A percentile compares a stretch with the other conserved stretches of the same genome.
Evolutionary conservation across 2,113 vertebrate species (phyloP).

Genomic region (Pachycephala philippinensis): DNA sequence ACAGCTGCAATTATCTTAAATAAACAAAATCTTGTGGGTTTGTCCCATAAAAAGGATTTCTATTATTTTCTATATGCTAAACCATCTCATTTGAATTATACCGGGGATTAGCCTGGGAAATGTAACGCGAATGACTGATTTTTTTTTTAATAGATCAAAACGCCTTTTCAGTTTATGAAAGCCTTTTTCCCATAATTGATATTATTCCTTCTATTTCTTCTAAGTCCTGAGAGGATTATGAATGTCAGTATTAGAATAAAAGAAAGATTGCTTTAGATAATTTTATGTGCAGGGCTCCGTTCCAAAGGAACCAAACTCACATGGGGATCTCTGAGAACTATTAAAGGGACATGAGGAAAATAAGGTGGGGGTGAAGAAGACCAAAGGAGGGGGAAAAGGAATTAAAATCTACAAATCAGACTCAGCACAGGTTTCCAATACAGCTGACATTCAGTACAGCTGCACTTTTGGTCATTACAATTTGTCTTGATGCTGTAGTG

Average conservation of each 20-base stretch:
- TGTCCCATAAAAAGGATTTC: slow-evolving; percentile 17
- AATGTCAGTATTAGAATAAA: slow-evolving; percentile 55
- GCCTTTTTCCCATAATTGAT: slow-evolving; percentile 61
- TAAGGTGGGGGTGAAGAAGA: slow-evolving; percentile 3
- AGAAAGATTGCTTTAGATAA: slow-evolving; percentile 52
- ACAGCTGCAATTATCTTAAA: slow-evolving; percentile 50
- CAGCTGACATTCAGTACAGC: background rate
- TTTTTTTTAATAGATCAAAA: slow-evolving; percentile 40
- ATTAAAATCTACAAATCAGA: background rate
- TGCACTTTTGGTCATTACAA: background rate
- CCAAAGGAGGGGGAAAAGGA: background rate
- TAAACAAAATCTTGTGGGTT: slow-evolving; percentile 39
- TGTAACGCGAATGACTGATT: background rate
- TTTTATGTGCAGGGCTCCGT: slow-evolving; percentile 29
- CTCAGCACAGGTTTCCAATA: background rate
- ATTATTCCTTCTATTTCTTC: slow-evolving; percentile 45
- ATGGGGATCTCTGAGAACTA: slow-evolving; percentile 30
- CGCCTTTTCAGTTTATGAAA: slow-evolving; percentile 40
- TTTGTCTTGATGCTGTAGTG: background rate
- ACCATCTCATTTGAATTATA: slow-evolving; percentile 34
- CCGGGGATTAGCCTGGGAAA: slow-evolving; percentile 48
- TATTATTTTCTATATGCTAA: slow-evolving; percentile 31
- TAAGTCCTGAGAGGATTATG: slow-evolving; percentile 51
- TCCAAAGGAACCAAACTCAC: slow-evolving; percentile 56
- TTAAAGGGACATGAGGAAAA: slow-evolving; percentile 25